Evolutionary conservation across 2,113 vertebrate genomes (phyloP).

Genomic region (Brachypodius melanocephalos): DNA sequence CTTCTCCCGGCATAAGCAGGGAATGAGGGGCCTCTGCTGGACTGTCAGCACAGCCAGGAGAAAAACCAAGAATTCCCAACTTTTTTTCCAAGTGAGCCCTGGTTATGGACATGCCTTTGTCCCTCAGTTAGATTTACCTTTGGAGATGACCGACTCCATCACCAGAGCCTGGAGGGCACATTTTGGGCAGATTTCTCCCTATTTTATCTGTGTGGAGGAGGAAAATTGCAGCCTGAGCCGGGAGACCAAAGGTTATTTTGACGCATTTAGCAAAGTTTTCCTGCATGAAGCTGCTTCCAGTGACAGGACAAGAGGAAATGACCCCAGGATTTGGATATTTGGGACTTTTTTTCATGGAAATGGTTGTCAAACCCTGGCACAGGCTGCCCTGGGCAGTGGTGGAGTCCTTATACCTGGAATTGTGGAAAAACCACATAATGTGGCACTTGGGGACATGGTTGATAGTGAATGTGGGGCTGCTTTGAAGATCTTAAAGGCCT

Average conservation of each 20-base stretch:
- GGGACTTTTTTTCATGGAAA: neutral
- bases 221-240: neutral
- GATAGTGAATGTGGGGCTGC: neutral
- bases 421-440: neutral
- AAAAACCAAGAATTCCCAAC: neutral
- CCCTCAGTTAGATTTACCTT: neutral
- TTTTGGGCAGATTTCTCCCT: neutral
- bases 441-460: neutral
- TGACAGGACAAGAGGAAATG: rapidly evolving
- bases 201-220: neutral
- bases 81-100: neutral
- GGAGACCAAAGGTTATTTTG: neutral
- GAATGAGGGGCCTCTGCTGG: neutral
- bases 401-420: neutral
- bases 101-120: neutral
- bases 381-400: neutral
- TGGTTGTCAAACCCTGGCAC: neutral
- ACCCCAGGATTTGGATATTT: neutral
- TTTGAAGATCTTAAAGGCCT: neutral
- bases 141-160: neutral
- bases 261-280: rapidly evolving
- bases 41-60: neutral
- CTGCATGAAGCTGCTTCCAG: neutral
- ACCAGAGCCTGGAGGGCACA: neutral
- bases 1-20: neutral